Conservation (phyloP, 2,797 vertebrate genomes). For the Gadopsis bispinosus region DNA sequence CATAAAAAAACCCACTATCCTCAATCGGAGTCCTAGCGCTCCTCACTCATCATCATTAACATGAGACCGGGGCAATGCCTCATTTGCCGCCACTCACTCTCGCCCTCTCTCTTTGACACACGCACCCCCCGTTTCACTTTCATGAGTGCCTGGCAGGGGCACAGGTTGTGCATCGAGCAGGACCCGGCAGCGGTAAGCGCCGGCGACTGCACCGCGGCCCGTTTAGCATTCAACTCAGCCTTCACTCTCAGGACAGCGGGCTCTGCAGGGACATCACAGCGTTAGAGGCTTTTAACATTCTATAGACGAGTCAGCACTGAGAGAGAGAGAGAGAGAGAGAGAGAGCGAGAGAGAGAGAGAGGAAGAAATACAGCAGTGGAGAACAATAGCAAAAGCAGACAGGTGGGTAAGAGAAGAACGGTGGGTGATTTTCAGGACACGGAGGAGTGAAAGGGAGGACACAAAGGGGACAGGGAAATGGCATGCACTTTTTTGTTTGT, state of each 20-base stretch:
- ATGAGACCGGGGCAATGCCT: slow-evolving; percentile 38
- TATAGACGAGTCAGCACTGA: slow-evolving; percentile 38
- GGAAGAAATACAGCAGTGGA: slow-evolving; percentile 43
- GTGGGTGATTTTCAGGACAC: slow-evolving; percentile 25
- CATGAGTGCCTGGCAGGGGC: neutral
- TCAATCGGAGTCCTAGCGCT: slow-evolving; percentile 1
- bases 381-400: slow-evolving; percentile 59
- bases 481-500: slow-evolving; percentile 30
- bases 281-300: slow-evolving; percentile 76
- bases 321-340: slow-evolving; percentile 41
- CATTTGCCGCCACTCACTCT: slow-evolving; percentile 49
- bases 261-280: slow-evolving; percentile 74
- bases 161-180: slow-evolving; percentile 36
- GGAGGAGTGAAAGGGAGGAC: slow-evolving; percentile 3
- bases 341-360: neutral
- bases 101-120: slow-evolving; percentile 17
- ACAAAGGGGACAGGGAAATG: slow-evolving; percentile 23
- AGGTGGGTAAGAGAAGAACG: slow-evolving; percentile 24
- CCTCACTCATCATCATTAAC: slow-evolving; percentile 63
- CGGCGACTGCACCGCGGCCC: slow-evolving; percentile 21
- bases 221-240: slow-evolving; percentile 76
- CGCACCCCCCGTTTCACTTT: slow-evolving; percentile 6
- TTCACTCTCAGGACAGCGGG: slow-evolving; percentile 65
- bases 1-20: neutral
- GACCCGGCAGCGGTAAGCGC: slow-evolving; percentile 29